phyloP scores from a whole-genome alignment of 1,140 invertebrate species.

The Drosophila serrata region DNA sequence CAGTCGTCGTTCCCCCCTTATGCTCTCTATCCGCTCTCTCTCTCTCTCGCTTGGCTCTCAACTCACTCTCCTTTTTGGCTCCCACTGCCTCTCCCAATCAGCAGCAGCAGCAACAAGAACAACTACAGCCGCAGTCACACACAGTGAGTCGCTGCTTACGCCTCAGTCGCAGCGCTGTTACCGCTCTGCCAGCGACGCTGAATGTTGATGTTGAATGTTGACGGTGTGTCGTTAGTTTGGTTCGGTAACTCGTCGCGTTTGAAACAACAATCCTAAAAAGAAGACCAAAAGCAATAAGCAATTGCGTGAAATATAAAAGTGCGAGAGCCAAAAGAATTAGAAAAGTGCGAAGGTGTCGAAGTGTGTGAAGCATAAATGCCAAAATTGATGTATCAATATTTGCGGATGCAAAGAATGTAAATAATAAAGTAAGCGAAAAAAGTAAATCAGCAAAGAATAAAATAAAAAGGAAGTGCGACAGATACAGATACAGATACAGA shows the following conservation, averaged over 20 bases:
- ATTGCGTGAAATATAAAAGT: slow-evolving; percentile 54
- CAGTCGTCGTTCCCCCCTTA: slow-evolving; percentile 51
- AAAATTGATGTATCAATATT: slow-evolving; percentile 56
- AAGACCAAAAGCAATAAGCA: slow-evolving; percentile 32
- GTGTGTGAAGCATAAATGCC: slow-evolving; percentile 14
- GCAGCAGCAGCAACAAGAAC: slow-evolving; percentile 26
- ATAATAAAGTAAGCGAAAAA: slow-evolving; percentile 38
- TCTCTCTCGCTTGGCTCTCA: slow-evolving; percentile 23
- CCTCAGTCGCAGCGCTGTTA: slow-evolving; percentile 35
- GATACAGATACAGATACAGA: slow-evolving; percentile 78
- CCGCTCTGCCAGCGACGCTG: slow-evolving; percentile 60
- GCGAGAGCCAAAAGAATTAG: slow-evolving; percentile 44
- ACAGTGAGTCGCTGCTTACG: slow-evolving; percentile 51
- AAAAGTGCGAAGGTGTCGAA: slow-evolving; percentile 39
- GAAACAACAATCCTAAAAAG: slow-evolving; percentile 19
- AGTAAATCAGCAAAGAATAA: slow-evolving; percentile 29
- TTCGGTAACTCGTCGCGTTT: slow-evolving; percentile 80
- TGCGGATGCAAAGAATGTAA: slow-evolving; percentile 65
- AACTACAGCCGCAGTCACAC: slow-evolving; percentile 29
- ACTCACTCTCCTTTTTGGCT: slow-evolving; percentile 13
- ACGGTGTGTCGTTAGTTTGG: slow-evolving; percentile 81
- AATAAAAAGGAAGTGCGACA: slow-evolving; percentile 70
- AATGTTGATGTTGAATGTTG: slow-evolving; percentile 61
- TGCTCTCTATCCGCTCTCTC: slow-evolving; percentile 27
- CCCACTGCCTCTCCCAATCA: slow-evolving; percentile 34